Percentiles rank a stretch among this genome's conserved stretches.
Evolutionary conservation across 1,140 invertebrate species (phyloP).

Genomic region (Sitophilus oryzae): DNA sequence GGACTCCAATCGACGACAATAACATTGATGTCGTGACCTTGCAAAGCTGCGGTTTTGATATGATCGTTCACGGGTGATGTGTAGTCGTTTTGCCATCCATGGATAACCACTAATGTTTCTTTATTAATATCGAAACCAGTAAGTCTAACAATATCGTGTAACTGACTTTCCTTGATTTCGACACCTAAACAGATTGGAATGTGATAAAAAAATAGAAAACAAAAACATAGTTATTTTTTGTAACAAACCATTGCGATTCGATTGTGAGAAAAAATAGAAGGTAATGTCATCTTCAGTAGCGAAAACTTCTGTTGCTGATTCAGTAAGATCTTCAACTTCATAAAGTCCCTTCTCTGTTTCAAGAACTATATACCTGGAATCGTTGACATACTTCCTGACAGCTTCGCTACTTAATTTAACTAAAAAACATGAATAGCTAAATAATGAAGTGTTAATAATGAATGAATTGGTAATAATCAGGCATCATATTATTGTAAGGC

Average conservation of each 20-base stretch:
- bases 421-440: too few relatives aligned
- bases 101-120: slow-evolving; percentile 36
- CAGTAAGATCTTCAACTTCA: slow-evolving; percentile 21
- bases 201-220: too few relatives aligned
- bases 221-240: too few relatives aligned
- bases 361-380: slow-evolving; percentile 15
- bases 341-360: slow-evolving; percentile 25
- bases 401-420: too few relatives aligned
- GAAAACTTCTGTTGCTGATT: neutral
- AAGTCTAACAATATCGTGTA: neutral
- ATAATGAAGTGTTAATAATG: too few relatives aligned
- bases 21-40: slow-evolving; percentile 48
- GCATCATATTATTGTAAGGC: too few relatives aligned
- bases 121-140: slow-evolving; percentile 20
- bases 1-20: slow-evolving; percentile 54
- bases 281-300: slow-evolving; percentile 22
- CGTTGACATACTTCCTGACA: slow-evolving; percentile 3
- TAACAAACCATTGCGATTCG: slow-evolving; percentile 13
- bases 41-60: slow-evolving; percentile 42
- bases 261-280: slow-evolving; percentile 29
- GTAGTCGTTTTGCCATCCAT: slow-evolving; percentile 42
- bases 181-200: slow-evolving; percentile 2
- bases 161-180: slow-evolving; percentile 2
- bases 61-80: slow-evolving; percentile 35
- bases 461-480: too few relatives aligned